Conservation (phyloP, 2,888 invertebrate genomes). For the Notocelia uddmanniana region DNA sequence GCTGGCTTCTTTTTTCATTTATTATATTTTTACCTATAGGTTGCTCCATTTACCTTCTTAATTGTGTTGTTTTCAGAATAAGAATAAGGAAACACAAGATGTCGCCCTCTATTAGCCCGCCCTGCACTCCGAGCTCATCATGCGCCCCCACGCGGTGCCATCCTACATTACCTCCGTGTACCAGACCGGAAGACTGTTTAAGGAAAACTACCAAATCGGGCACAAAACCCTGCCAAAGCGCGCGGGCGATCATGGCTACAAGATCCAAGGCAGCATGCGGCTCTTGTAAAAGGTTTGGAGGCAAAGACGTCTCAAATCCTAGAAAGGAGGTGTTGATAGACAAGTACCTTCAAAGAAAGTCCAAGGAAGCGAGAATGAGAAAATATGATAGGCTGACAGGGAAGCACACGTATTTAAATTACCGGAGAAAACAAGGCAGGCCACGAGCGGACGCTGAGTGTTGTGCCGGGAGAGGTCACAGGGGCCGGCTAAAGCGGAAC, state of each 20-base stretch:
- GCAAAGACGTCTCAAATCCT: constrained; percentile 49
- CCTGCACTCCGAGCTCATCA: constrained; percentile 75
- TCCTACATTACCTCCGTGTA: constrained; percentile 71
- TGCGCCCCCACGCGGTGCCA: constrained; percentile 74
- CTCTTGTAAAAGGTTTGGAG: constrained; percentile 62
- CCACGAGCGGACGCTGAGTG: constrained; percentile 56
- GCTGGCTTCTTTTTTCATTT: constrained; percentile 61
- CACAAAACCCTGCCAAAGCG: constrained; percentile 70
- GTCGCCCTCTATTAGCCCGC: constrained; percentile 73
- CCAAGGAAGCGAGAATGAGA: constrained; percentile 64
- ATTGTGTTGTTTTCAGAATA: constrained; percentile 60
- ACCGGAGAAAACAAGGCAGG: constrained; percentile 61
- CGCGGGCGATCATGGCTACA: constrained; percentile 73
- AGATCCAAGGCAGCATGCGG: constrained; percentile 65
- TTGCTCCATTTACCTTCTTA: constrained; percentile 21
- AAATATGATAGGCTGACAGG: constrained; percentile 65
- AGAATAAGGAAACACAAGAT: constrained; percentile 60
- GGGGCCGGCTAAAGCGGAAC: constrained; percentile 64
- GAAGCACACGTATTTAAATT: constrained; percentile 60
- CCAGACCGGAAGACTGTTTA: constrained; percentile 72
- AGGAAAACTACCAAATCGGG: constrained; percentile 65
- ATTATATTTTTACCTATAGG: not conserved
- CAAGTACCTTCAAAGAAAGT: constrained; percentile 68
- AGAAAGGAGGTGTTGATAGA: constrained; percentile 58
- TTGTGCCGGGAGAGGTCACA: constrained; percentile 73